These are phyloP conservation scores for Lagria hirta DNA, from an alignment of 2,888 invertebrate species.

Conservation along the genomic window DNA sequence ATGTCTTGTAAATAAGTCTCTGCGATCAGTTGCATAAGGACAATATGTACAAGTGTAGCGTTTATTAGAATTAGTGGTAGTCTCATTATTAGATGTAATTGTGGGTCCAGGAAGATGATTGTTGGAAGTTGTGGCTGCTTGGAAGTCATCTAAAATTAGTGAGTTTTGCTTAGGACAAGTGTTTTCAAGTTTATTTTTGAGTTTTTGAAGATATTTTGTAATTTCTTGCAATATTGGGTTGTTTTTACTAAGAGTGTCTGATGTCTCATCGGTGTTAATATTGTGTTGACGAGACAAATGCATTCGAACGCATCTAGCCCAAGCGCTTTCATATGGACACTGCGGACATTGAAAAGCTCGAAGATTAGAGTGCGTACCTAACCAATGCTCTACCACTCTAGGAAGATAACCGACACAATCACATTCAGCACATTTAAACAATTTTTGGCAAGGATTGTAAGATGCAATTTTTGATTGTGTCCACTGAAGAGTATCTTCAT, in stretches of 20 bases:
- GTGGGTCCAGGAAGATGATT: conserved; percentile 16
- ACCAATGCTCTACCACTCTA: conserved; percentile 75
- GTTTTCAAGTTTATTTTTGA: conserved; percentile 64
- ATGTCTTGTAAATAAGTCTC: conserved; percentile 88
- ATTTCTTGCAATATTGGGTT: conserved; percentile 75
- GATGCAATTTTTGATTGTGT: conserved; percentile 79
- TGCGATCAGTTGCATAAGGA: conserved; percentile 87
- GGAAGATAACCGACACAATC: conserved; percentile 75
- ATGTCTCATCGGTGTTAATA: conserved; percentile 61
- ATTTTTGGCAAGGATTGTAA: conserved; percentile 74
- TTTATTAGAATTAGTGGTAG: conserved; percentile 53
- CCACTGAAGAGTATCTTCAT: conserved; percentile 72
- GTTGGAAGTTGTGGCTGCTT: conserved; percentile 25
- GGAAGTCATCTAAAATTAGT: conserved; percentile 45
- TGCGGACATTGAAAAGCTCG: conserved; percentile 66
- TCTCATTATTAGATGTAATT: conserved; percentile 33
- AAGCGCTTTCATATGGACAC: conserved; percentile 74
- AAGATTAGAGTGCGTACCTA: conserved; percentile 71
- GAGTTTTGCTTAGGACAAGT: conserved; percentile 43
- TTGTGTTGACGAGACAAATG: conserved; percentile 74
- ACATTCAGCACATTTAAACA: conserved; percentile 75
- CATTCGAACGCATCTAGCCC: conserved; percentile 73
- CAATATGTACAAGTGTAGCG: conserved; percentile 86
- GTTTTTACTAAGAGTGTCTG: conserved; percentile 65
- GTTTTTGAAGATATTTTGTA: conserved; percentile 68